These are phyloP conservation scores for Altica lythri DNA, from an alignment of 2,888 invertebrate genomes.

Conservation along the genomic window DNA sequence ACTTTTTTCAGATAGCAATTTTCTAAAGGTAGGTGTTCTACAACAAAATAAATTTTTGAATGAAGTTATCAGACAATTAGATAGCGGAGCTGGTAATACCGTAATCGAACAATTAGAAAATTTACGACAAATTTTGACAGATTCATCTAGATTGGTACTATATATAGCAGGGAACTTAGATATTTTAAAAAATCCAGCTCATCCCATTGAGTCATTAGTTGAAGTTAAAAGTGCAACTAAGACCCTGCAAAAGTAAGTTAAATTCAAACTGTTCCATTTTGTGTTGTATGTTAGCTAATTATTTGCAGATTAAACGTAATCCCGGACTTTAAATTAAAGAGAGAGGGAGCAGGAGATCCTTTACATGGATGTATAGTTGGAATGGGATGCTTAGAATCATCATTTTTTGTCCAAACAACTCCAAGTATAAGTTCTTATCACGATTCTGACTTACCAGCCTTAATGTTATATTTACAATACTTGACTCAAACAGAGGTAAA, in stretches of 20 bases:
- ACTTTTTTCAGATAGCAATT: constrained; percentile 69
- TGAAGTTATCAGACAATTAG: constrained; percentile 65
- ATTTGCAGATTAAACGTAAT: constrained; percentile 53
- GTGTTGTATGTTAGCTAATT: background rate
- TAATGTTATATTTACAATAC: constrained; percentile 82
- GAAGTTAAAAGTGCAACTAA: too few relatives aligned
- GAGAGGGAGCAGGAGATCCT: constrained; percentile 49
- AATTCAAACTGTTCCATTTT: background rate
- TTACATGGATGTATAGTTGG: constrained; percentile 72
- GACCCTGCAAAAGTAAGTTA: too few relatives aligned
- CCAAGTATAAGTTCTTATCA: constrained; percentile 69
- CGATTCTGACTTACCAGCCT: constrained; percentile 70
- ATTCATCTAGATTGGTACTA: constrained; percentile 66
- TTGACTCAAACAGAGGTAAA: constrained; percentile 80
- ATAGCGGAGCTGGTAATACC: constrained; percentile 56
- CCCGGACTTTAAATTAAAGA: constrained; percentile 59
- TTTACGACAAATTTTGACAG: constrained; percentile 65
- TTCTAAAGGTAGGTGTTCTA: constrained; percentile 71
- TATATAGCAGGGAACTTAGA: constrained; percentile 76
- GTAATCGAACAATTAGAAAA: constrained; percentile 62
- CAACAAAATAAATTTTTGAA: constrained; percentile 79
- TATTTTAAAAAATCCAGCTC: constrained; percentile 61
- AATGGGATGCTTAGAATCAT: constrained; percentile 81
- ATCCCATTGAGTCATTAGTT: constrained; percentile 42
- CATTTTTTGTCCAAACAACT: constrained; percentile 70